Base-by-base conservation (phyloP, 2,888 invertebrate genomes). In the Drosophila leonis region DNA sequence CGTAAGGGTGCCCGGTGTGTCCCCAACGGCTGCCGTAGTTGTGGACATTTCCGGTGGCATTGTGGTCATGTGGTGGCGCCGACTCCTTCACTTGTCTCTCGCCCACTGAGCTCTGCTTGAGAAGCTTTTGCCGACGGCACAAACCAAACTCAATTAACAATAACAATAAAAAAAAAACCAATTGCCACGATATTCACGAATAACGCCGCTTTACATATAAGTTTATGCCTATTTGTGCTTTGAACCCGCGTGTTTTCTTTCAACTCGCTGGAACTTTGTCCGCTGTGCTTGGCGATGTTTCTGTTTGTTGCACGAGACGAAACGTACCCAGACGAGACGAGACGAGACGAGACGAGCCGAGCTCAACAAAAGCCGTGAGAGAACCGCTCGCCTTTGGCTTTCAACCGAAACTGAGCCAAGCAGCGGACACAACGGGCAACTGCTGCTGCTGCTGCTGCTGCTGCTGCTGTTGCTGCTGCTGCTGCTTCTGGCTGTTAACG, bases 21-120 rank as follows among this genome's bases (percentile, higher is more conserved):
- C 78, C 73, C 87, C 90, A 70, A 90, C 89, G 80, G 90, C 86
- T 75, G 88, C 84, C 75, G 89, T 87, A 72, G 88, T 79, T 69
- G 91, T 86, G 73, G 91, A 90, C 91, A 92, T 92, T 89, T 91
- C 91, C 72, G 91, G 91, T 83, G 91, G 91, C 92, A 91, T 92
- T 85, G 90, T 92, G 90, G 89, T 91, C 91, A 91, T 92, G 87
- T 91, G 88, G 80, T 42, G 64, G 60, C 65, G 55, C 65, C 48
- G 42, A 49, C 48, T 62, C 31, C 63, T 65, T 51, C 63, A 63
- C 74, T 64, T 74, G 37, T 55, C 74, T 46, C 24, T 49, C 18
- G 24, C 35, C 24, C 41, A 42, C 60, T 49, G 39, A 46, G 59
- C 54, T 70, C 18, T 42, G 31, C 10, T 54, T 31, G 52, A 29